Base-by-base conservation (phyloP, 2,797 vertebrate genomes). In the Hydrocynus forskahlii region DNA sequence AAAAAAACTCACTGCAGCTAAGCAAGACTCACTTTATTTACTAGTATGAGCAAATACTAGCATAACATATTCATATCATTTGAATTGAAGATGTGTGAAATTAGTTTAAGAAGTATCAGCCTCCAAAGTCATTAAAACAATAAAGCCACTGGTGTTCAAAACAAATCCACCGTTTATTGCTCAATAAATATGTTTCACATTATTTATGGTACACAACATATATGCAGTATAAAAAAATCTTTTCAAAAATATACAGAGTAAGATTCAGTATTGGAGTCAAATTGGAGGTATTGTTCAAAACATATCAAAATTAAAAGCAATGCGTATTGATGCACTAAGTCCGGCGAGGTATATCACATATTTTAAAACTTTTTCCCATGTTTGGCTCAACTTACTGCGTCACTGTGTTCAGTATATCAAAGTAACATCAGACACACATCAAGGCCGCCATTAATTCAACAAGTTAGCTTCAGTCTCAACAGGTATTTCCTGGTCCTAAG, bases 151-250 rank as follows among this genome's bases (percentile, higher is more conserved):
- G 10, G 6, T 68, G 21, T 21, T 4, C 45, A 48, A 68, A 40
- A 81, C 16, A 67, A 55, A 59, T 45, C 10, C 60, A 29, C 6
- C 40, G n/a, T 43, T 35, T 54, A 59, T 38, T 68, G 19, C 7
- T 40, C 5, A 60, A 78, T 59, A 57, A 74, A 82, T 73, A 78
- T 40, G 57, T 59, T 40, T 50, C 69, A 66, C n/a, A 66, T 78
- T 23, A 73, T 74, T 67, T 75, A 23, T 75, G 62, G 45, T 45
- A 71, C 66, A 76, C 60, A 52, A 50, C 8, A 19, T 19, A 17
- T 38, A 14, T 12, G 5, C 19, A 50, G 12, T 63, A 50, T 35
- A 75, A 83, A 71, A 76, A n/a, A 64, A 57, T 10, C 17, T 35
- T 13, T 57, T 23, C 2, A 75, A 45, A 57, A 9, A 5, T 45